A percentile compares a stretch with the other conserved stretches of the same genome.
These are phyloP conservation scores for Stenchaetothrips biformis DNA, from an alignment of 2,888 invertebrate species.

Conservation along the genomic window DNA sequence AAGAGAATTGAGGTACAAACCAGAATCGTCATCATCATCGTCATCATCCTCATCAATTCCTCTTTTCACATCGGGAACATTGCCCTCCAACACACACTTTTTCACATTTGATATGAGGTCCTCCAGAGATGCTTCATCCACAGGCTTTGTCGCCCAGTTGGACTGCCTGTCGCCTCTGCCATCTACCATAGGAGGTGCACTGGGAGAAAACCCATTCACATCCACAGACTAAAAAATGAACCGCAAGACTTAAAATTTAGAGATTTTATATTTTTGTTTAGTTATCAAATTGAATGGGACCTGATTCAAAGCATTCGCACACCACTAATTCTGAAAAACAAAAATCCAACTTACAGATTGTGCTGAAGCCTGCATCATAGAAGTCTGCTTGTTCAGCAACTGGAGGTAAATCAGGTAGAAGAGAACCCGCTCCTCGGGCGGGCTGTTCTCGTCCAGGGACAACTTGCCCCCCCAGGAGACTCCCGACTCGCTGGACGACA, in stretches of 20 bases:
- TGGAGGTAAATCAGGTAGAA: not conserved
- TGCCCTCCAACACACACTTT: not conserved
- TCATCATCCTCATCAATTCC: not conserved
- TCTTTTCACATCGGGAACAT: not conserved
- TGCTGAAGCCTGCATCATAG: not conserved
- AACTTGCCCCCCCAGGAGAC: not conserved
- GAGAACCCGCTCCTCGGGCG: not conserved
- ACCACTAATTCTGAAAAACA: no score
- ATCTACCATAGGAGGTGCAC: not conserved
- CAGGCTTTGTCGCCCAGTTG: not conserved
- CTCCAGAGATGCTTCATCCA: not conserved
- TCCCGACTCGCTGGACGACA: not conserved
- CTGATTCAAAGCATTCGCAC: no score
- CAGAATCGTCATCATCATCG: not conserved
- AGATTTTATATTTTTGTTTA: no score
- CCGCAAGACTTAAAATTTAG: no score
- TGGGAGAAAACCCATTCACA: not conserved
- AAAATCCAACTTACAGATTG: not conserved
- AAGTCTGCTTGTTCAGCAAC: not conserved
- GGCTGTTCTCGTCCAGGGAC: not conserved
- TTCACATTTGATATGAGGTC: not conserved
- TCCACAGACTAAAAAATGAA: not conserved
- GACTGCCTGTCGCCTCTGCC: not conserved
- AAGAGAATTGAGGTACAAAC: not conserved
- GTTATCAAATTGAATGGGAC: no score